Evolutionary conservation across 2,888 invertebrate genomes (phyloP), one percentile per base, ranked within the genome.

Genomic region (Nemotelus nigrinus): DNA sequence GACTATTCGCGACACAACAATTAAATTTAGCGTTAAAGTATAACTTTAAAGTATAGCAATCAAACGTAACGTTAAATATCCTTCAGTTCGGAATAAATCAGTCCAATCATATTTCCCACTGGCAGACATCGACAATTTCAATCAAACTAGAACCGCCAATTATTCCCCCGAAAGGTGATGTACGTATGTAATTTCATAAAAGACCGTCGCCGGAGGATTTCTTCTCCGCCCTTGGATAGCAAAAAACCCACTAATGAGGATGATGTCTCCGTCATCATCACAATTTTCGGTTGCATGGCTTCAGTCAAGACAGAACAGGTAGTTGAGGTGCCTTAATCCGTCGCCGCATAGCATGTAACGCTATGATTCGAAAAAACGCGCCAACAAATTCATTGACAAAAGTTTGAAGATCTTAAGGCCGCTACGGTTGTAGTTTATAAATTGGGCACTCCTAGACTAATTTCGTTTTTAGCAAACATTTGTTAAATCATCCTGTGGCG

Each of bases 181-280:
- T 60, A 70, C 41, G 74, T 60, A 50, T 74, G 41, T 60, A 74
- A 60, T 74, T 74, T 63, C 63, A 53, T 63, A 58, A 74, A 74
- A 74, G 74, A 74, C 45, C 74, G 45, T 48, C 43, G 45, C 48
- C 63, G 63, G 63, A 74, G 74, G 74, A 63, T 74, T 63, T 63
- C 74, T 74, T 60, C 48, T 8, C 74, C 74, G 74, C 70, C 70
- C 70, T 43, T 41, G 55, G 53, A 10, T n/a, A 53, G 43, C n/a
- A 63, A 74, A 74, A 74, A 63, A 74, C 39, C 63, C 47, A 48
- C 74, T 74, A 74, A 74, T 74, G 74, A 74, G 74, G 57, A 44
- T 74, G 74, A 74, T 74, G 74, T 63, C 74, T 74, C 74, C 74
- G 74, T 60, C 74, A 60, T 60, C 63, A 63, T 60, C 3, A 63